Base-by-base conservation (phyloP, 2,888 invertebrate genomes). In the Hyposoter didymator region DNA sequence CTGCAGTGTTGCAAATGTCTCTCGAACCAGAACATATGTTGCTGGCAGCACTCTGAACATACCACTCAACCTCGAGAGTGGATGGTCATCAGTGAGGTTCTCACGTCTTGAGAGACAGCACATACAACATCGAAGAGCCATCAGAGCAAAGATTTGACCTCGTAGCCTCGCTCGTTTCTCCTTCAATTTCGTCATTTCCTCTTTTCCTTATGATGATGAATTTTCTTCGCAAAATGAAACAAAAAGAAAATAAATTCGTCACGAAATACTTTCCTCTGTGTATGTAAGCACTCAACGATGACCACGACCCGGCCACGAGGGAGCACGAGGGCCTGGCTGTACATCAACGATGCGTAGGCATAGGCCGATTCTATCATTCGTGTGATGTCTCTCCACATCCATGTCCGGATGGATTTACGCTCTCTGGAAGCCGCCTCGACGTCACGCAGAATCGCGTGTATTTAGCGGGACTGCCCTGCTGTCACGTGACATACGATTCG, bases 11-110 rank as follows among this genome's bases (percentile, higher is more conserved):
- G 70, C 76, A 45, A 72, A 64, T 55, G 55, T 73, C 39, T 43
- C 43, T n/a, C 22, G 55, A 62, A 62, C 72, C 52, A 17, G 62
- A 47, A 32, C 70, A 49, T 59, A 47, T n/a, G n/a, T 59, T 49
- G 59, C 64, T 10, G 66, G 62, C 39, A 17, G 62, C 35, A 22
- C 62, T 45, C 39, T 49, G 70, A 75, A 52, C 59, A 47, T 78
- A 83, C 72, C 72, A 84, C 86, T 84, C 70, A 49, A 76, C 45
- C 62, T 59, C 66, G 45, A 79, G 75, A 79, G 80, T 76, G 78
- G 78, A 82, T 70, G 84, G 80, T 86, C 84, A 75, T 86, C 79
- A 82, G 62, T 70, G 75, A 32, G 70, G 75, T 75, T 78, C 72
- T 45, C 74, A 55, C 67, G 47, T 70, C 76, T 84, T 82, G 79